These are phyloP conservation scores for Palythoa grandiflora DNA, from an alignment of 92 coral and sea anemone genomes.

Conservation along the genomic window DNA sequence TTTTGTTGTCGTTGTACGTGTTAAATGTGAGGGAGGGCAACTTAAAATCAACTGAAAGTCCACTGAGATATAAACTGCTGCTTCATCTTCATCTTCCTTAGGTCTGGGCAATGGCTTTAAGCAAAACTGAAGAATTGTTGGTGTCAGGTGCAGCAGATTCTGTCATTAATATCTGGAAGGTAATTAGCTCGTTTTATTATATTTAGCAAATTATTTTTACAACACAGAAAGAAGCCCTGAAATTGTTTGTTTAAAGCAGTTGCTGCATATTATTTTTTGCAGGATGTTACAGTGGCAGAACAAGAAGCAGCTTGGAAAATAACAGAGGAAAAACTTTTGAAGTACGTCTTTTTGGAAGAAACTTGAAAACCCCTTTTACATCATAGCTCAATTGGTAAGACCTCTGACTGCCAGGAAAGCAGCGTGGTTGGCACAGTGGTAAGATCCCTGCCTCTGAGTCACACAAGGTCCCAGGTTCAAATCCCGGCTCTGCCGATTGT, in stretches of 20 bases:
- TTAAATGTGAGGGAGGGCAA: too few relatives aligned
- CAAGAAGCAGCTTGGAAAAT: conserved; percentile 73
- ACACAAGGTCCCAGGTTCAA: too few relatives aligned
- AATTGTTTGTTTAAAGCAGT: background rate
- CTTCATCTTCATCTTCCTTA: conserved; percentile 8
- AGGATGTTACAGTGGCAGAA: conserved; percentile 94
- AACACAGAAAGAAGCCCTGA: too few relatives aligned
- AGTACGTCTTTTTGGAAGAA: conserved; percentile 53
- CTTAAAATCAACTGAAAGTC: too few relatives aligned
- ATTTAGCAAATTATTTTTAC: background rate
- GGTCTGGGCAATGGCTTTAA: conserved; percentile 94
- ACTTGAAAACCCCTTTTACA: background rate
- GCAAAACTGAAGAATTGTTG: conserved; percentile 65
- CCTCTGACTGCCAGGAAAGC: background rate
- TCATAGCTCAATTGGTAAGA: background rate
- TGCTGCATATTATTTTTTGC: background rate
- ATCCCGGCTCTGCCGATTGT: too few relatives aligned
- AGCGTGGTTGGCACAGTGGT: too few relatives aligned
- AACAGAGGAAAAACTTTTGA: conserved; percentile 76
- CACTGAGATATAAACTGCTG: too few relatives aligned
- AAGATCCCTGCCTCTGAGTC: too few relatives aligned
- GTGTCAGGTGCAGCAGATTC: conserved; percentile 95
- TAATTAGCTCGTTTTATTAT: conserved; percentile 7
- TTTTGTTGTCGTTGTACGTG: background rate
- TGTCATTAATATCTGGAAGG: conserved; percentile 92